A percentile compares a stretch with the other conserved stretches of the same genome.
Conservation (phyloP, 2,888 invertebrate species). For the Dryobotodes eremita region DNA sequence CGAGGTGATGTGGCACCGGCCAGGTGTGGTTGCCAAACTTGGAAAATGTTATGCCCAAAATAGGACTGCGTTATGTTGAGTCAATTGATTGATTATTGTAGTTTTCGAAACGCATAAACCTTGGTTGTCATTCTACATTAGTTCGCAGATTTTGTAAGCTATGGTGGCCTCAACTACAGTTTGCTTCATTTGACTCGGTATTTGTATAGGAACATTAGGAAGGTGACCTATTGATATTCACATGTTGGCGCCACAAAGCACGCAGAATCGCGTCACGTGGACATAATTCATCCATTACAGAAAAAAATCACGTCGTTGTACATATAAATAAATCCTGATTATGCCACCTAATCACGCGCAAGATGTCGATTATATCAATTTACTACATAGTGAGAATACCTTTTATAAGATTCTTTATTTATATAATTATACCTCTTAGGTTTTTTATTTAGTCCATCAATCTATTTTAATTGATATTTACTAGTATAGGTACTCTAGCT, state of each 20-base stretch:
- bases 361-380: slow-evolving; percentile 51
- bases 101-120: background rate
- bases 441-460: slow-evolving; percentile 39
- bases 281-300: slow-evolving; percentile 34
- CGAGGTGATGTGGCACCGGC: background rate
- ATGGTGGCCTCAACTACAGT: background rate
- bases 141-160: background rate
- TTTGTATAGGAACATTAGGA: slow-evolving; percentile 4
- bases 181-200: background rate
- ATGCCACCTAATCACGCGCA: slow-evolving; percentile 38
- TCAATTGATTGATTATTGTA: background rate
- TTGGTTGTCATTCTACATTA: background rate
- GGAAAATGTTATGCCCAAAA: background rate
- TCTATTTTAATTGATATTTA: slow-evolving; percentile 49
- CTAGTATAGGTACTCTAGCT: background rate
- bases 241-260: slow-evolving; percentile 30
- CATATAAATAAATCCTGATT: slow-evolving; percentile 28
- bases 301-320: slow-evolving; percentile 48
- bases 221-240: slow-evolving; percentile 36
- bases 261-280: slow-evolving; percentile 30
- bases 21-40: background rate
- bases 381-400: slow-evolving; percentile 39
- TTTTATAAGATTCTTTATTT: slow-evolving; percentile 32
- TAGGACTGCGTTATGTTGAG: background rate
- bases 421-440: slow-evolving; percentile 31